Evolutionary conservation across 1,140 invertebrate genomes (phyloP), one percentile per base, ranked within the genome.

Genomic region (Magallana ariakensis): DNA sequence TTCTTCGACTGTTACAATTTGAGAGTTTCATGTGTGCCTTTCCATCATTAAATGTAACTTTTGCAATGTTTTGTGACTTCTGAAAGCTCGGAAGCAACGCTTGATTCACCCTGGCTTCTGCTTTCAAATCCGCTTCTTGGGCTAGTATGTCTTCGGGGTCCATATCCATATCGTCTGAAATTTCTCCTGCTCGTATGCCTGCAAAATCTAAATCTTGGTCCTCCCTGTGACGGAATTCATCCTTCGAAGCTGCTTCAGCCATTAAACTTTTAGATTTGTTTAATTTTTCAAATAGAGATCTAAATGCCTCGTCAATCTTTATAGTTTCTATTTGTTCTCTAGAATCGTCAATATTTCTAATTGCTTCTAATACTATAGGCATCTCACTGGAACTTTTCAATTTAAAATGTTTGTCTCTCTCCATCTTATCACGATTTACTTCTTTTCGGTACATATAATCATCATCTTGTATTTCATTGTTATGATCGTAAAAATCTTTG

Each of bases 1-100:
- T 82, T 46, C 80, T 86, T n/a, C 26, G 60, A 15, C 54, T 75
- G 0, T 84, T 33, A 66, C 87, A 88, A 22, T 85, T 53, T 10
- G 80, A 81, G 8, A 88, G 22, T 19, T 82, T 80, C 87, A 88
- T 88, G 6, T 46, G 70, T 3, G 85, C 26, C 56, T 86, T 88
- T n/a, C 80, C 19, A 8, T 10, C 33, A 8, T 70, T 13, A 62
- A 11, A 10, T 13, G 9, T 57, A 33, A 58, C 54, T 81, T 22
- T 55, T 53, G 19, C n/a, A 10, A 81, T 54, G 15, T 9, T 81
- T 11, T 2, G 13, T 54, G 80, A 7, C 15, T 55, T 81, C 15
- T 33, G 19, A 55, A 16, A 54, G 1, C 80, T 81, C 13, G 55
- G 46, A 54, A 81, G 46, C 80, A 54, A 55, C 19, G 46, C 55